Evolutionary conservation across 2,797 vertebrate species (phyloP).

Genomic region (Steatocranus sp.): DNA sequence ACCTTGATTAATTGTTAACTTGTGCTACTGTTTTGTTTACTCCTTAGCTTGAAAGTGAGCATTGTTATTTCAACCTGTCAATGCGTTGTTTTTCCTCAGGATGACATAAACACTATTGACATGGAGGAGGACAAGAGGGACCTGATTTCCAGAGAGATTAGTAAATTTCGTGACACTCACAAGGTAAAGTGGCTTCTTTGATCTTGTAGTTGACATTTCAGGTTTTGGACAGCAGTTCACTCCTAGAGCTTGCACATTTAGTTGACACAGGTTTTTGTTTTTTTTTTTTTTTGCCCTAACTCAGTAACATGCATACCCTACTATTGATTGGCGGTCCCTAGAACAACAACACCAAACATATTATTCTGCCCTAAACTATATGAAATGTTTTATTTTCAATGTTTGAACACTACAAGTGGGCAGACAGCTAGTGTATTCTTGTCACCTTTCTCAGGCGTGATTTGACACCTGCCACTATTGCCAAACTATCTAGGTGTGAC

Average conservation of each 20-base stretch:
- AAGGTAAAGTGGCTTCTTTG: conserved; percentile 89
- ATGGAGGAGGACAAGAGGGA: conserved; percentile 99
- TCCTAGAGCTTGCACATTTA: conserved; percentile 56
- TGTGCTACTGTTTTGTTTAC: neutral
- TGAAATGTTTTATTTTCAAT: conserved; percentile 46
- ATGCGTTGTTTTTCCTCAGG: conserved; percentile 67
- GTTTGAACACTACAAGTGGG: conserved; percentile 36
- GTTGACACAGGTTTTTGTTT: conserved; percentile 34
- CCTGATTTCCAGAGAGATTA: conserved; percentile 99
- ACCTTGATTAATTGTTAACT: neutral
- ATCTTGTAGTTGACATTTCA: conserved; percentile 64
- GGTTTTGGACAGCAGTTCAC: conserved; percentile 75
- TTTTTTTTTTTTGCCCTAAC: conserved; percentile 16
- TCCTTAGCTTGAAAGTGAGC: neutral
- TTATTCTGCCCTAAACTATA: conserved; percentile 20
- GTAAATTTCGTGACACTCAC: conserved; percentile 99
- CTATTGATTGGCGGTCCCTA: conserved; percentile 38
- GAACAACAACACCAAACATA: conserved; percentile 16
- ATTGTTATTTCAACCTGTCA: neutral
- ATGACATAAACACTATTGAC: conserved; percentile 98
- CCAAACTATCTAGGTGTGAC: conserved; percentile 61
- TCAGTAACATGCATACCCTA: conserved; percentile 34
- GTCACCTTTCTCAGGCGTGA: conserved; percentile 46
- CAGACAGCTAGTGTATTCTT: conserved; percentile 28
- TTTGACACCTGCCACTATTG: conserved; percentile 57